Conservation (phyloP, 2,888 invertebrate species). For the Iselma pallidipennis region DNA sequence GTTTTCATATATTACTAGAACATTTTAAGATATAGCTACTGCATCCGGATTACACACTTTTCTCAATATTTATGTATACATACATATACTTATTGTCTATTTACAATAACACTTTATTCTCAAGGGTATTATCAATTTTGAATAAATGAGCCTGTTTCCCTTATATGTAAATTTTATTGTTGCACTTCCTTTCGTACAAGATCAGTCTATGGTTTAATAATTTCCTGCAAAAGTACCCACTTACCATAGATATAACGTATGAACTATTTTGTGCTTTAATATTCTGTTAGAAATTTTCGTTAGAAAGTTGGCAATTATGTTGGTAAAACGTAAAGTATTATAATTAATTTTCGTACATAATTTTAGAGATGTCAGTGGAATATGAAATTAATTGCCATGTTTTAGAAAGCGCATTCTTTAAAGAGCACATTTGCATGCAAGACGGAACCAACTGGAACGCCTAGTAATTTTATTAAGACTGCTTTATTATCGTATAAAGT, state of each 20-base stretch:
- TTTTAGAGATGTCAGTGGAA: conserved; percentile 43
- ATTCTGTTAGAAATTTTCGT: conserved; percentile 1
- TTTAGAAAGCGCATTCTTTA: conserved; percentile 39
- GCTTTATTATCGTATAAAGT: conserved; percentile 40
- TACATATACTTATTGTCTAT: conserved; percentile 5
- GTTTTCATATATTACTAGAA: not conserved
- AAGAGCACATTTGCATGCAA: conserved; percentile 48
- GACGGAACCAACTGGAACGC: conserved; percentile 39
- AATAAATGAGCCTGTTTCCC: not conserved
- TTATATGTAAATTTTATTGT: conserved; percentile 11
- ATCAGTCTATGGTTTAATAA: not conserved
- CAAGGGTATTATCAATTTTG: not conserved
- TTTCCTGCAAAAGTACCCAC: not conserved
- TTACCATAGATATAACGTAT: not conserved
- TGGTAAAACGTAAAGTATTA: conserved; percentile 35
- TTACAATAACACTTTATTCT: not conserved
- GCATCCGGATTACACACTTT: too few relatives aligned
- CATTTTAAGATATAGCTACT: not conserved
- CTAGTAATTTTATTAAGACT: conserved; percentile 47
- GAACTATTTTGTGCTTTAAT: conserved; percentile 4
- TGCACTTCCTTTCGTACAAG: conserved; percentile 3
- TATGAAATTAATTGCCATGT: conserved; percentile 44
- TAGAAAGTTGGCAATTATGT: conserved; percentile 27
- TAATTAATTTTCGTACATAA: conserved; percentile 45
- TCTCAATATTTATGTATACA: too few relatives aligned